Evolutionary conservation across 2,888 invertebrate species (phyloP).

Genomic region (Andrena trimmerana): DNA sequence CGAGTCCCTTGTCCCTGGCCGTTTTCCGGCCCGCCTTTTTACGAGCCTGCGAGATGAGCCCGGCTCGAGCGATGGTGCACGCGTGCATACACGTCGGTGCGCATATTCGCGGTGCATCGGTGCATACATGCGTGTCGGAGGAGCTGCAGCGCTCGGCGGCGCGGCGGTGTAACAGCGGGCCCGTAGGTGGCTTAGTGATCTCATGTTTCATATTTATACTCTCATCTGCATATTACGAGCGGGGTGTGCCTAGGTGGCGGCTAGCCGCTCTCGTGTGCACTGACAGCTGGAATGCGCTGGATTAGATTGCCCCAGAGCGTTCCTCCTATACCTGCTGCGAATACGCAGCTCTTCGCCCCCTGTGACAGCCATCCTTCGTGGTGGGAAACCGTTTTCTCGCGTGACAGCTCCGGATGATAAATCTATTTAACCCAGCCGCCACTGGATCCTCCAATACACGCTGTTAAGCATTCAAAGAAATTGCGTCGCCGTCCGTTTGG

Average conservation of each 20-base stretch:
- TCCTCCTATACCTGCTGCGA: constrained; percentile 63
- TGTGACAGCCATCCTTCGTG: constrained; percentile 37
- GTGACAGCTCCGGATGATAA: constrained; percentile 37
- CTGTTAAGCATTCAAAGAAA: not conserved
- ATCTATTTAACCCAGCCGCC: constrained; percentile 24
- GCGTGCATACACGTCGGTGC: constrained; percentile 53
- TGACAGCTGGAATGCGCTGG: constrained; percentile 74
- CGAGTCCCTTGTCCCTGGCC: constrained; percentile 1
- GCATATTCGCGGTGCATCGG: constrained; percentile 61
- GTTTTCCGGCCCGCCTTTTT: not conserved
- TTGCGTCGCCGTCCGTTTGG: not conserved
- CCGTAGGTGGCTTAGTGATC: constrained; percentile 79
- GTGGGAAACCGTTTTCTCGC: constrained; percentile 17
- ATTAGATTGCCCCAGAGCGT: constrained; percentile 72
- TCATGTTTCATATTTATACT: constrained; percentile 81
- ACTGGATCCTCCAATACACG: not conserved
- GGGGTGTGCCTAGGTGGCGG: constrained; percentile 75
- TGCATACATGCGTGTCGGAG: constrained; percentile 65
- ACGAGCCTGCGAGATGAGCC: constrained; percentile 37
- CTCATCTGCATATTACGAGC: constrained; percentile 81
- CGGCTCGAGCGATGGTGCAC: constrained; percentile 32
- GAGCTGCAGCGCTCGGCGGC: constrained; percentile 54
- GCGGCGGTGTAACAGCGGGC: constrained; percentile 41
- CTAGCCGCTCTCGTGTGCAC: constrained; percentile 61
- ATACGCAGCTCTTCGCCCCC: constrained; percentile 39